phyloP scores from a whole-genome alignment of 2,888 invertebrate genomes.

The Tipula vernalis region DNA sequence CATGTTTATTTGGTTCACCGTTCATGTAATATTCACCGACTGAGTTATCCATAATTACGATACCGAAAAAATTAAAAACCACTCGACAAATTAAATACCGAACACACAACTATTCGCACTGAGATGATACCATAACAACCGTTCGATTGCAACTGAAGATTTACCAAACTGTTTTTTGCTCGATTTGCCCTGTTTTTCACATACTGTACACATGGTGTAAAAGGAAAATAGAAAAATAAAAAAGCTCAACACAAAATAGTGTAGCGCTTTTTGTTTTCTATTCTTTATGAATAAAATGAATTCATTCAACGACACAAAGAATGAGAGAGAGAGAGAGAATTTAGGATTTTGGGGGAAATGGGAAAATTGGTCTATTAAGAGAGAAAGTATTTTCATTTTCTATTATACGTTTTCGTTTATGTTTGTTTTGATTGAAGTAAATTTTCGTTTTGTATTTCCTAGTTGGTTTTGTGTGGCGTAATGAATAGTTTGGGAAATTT shows the following conservation, averaged over 20 bases:
- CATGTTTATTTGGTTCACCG: not conserved
- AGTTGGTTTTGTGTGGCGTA: not conserved
- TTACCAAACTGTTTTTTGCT: not conserved
- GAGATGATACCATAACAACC: not conserved
- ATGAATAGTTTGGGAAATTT: not conserved
- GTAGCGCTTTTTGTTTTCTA: not conserved
- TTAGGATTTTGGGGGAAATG: not conserved
- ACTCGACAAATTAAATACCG: not conserved
- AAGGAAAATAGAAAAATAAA: not conserved
- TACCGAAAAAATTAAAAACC: not conserved
- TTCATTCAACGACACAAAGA: not conserved
- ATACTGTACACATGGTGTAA: not conserved
- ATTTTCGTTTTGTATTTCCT: not conserved
- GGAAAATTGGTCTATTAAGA: not conserved
- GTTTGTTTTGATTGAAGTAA: not conserved
- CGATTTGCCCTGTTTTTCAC: not conserved
- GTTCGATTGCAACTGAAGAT: not conserved
- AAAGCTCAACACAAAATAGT: not conserved
- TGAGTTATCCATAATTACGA: not conserved
- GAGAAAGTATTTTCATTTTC: not conserved
- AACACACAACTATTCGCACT: not conserved
- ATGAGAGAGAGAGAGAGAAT: not conserved
- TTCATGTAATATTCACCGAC: not conserved
- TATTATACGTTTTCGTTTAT: not conserved
- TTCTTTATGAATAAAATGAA: not conserved